These are phyloP conservation scores for Acromyrmex charruanus DNA, from an alignment of 1,140 invertebrate genomes.

Conservation along the genomic window DNA sequence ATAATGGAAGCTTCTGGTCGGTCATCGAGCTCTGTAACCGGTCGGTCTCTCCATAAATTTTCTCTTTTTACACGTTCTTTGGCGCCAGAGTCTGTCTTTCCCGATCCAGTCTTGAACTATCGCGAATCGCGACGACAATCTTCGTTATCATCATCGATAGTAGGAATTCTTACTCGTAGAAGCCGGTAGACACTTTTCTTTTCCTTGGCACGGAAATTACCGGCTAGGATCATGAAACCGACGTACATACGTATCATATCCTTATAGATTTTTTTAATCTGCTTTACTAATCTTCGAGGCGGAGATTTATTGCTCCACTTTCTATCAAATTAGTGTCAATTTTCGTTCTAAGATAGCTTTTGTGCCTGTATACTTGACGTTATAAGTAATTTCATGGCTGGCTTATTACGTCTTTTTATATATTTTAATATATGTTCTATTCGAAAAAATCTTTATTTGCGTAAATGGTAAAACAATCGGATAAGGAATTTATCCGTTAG, in stretches of 20 bases:
- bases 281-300: background rate
- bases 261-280: background rate
- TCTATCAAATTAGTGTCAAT: conserved; percentile 31
- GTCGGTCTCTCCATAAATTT: conserved; percentile 50
- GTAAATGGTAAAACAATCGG: background rate
- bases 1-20: conserved; percentile 43
- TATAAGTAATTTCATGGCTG: background rate
- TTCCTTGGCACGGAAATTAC: conserved; percentile 29
- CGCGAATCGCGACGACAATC: background rate
- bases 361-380: background rate
- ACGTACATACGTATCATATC: conserved; percentile 1
- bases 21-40: conserved; percentile 40
- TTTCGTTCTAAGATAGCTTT: background rate
- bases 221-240: background rate
- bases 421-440: background rate
- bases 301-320: background rate
- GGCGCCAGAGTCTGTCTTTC: conserved; percentile 56
- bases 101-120: conserved; percentile 27
- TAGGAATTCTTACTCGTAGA: conserved; percentile 13
- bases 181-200: conserved; percentile 47
- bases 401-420: background rate
- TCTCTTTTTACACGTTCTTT: conserved; percentile 64
- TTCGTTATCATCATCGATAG: conserved; percentile 18
- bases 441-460: background rate
- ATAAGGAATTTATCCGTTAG: background rate